Evolutionary conservation across 2,888 invertebrate genomes (phyloP).

Genomic region (Drosophila mercatorum): DNA sequence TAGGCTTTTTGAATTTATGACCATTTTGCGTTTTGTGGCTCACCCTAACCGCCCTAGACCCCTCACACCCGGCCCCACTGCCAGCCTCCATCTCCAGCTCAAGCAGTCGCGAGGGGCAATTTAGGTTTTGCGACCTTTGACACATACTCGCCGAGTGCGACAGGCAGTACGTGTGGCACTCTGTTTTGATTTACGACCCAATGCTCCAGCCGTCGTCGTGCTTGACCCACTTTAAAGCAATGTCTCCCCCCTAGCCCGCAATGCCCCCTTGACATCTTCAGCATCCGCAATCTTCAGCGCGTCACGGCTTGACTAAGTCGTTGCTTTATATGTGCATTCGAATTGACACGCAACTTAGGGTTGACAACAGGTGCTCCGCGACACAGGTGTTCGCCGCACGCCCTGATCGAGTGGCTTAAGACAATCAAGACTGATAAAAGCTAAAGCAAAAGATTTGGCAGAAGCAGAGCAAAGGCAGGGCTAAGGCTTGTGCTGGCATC

Average conservation of each 20-base stretch:
- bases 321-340: slow-evolving; percentile 14
- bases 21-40: slow-evolving; percentile 74
- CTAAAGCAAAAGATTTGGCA: background rate
- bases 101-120: slow-evolving; percentile 46
- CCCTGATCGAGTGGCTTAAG: slow-evolving; percentile 2
- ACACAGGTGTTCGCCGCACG: background rate
- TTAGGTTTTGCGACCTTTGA: slow-evolving; percentile 65
- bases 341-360: slow-evolving; percentile 25
- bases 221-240: slow-evolving; percentile 50
- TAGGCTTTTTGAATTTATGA: slow-evolving; percentile 75
- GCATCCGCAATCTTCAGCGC: slow-evolving; percentile 1
- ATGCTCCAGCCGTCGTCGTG: slow-evolving; percentile 29
- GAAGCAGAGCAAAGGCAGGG: background rate
- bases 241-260: no score
- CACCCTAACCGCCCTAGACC: slow-evolving; percentile 27
- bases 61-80: background rate
- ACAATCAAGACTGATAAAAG: background rate
- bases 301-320: slow-evolving; percentile 12
- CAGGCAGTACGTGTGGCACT: slow-evolving; percentile 32
- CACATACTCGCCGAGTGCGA: slow-evolving; percentile 31
- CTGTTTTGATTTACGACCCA: slow-evolving; percentile 58
- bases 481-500: background rate
- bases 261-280: background rate
- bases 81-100: background rate
- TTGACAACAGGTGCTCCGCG: slow-evolving; percentile 13